These are phyloP conservation scores for Pholis gunnellus DNA, from an alignment of 2,113 vertebrate genomes.

Conservation along the genomic window DNA sequence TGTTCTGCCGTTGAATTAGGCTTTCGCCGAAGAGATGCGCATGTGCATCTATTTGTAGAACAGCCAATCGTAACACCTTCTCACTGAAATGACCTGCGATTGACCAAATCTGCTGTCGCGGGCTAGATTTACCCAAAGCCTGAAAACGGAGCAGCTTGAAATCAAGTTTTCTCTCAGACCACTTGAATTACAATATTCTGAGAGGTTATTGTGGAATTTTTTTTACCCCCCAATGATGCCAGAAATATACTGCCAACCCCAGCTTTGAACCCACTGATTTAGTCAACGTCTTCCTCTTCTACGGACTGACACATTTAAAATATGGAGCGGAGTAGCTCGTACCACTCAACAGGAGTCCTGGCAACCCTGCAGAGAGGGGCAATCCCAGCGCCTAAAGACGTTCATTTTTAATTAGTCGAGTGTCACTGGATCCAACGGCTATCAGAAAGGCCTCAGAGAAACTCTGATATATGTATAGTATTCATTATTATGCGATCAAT, in stretches of 20 bases:
- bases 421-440: slow-evolving; percentile 38
- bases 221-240: background rate
- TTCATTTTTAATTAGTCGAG: slow-evolving; percentile 52
- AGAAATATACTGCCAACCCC: background rate
- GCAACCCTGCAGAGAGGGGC: slow-evolving; percentile 38
- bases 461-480: slow-evolving; percentile 35
- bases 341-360: slow-evolving; percentile 13
- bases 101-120: background rate
- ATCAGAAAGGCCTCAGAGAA: slow-evolving; percentile 32
- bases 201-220: background rate
- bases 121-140: background rate
- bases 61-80: background rate
- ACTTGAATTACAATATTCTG: background rate
- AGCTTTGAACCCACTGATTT: slow-evolving; percentile 14
- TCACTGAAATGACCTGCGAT: background rate
- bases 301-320: slow-evolving; percentile 5
- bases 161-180: background rate
- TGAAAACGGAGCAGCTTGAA: background rate
- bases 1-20: background rate
- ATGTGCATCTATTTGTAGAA: background rate
- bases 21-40: background rate
- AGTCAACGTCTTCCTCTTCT: background rate
- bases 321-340: slow-evolving; percentile 2
- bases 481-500: slow-evolving; percentile 51
- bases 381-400: slow-evolving; percentile 22